Evolutionary conservation across 2,797 vertebrate species (phyloP).

Genomic region (Rhynchotus rufescens): DNA sequence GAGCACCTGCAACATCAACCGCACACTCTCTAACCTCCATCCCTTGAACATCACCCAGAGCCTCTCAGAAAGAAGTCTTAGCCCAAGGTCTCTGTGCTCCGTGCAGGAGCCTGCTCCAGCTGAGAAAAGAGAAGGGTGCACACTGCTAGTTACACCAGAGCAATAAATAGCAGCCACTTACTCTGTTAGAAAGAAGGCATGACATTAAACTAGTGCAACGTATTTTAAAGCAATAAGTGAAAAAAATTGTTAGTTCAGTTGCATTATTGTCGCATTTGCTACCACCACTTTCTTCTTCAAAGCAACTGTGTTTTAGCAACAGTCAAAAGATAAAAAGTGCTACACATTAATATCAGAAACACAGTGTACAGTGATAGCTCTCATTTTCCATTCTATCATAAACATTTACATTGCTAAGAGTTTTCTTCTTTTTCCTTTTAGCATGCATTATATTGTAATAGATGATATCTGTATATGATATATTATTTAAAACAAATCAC

Average conservation of each 20-base stretch:
- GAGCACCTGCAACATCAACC: not conserved
- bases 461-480: not conserved
- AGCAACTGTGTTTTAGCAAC: not conserved
- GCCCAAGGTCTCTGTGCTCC: not conserved
- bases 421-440: not conserved
- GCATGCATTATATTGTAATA: not conserved
- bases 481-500: not conserved
- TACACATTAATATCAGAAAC: not conserved
- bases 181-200: not conserved
- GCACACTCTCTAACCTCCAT: rapidly evolving
- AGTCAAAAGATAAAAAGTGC: not conserved
- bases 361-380: not conserved
- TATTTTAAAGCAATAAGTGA: not conserved
- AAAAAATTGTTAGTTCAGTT: not conserved
- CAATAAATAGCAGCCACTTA: not conserved
- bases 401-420: not conserved
- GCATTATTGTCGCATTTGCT: not conserved
- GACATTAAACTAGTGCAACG: not conserved
- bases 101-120: not conserved
- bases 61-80: rapidly evolving
- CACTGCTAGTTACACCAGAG: rapidly evolving
- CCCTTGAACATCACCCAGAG: not conserved
- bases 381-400: not conserved
- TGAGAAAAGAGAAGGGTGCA: not conserved
- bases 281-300: not conserved